phyloP scores from a whole-genome alignment of 1,140 invertebrate genomes.

The Lamellibrachia luymesi region DNA sequence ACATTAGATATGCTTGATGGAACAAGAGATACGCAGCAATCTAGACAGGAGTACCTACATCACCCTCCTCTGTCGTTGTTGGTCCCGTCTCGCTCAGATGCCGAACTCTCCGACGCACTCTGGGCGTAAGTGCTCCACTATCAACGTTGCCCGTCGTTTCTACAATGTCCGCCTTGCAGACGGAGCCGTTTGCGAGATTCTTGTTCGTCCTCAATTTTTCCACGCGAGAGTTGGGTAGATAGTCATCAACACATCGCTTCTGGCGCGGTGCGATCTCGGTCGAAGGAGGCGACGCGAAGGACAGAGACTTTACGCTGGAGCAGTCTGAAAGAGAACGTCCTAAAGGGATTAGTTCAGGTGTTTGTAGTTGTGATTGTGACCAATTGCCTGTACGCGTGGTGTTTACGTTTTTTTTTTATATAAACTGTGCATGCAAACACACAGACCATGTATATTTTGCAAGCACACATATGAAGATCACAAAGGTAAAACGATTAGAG shows the following conservation, averaged over 20 bases:
- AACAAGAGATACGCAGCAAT: background rate
- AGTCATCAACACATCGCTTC: background rate
- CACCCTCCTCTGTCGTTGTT: background rate
- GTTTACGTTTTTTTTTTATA: no score
- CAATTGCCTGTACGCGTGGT: no score
- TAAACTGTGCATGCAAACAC: no score
- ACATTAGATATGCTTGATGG: background rate
- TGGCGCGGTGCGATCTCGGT: background rate
- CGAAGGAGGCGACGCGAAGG: background rate
- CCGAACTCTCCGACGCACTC: background rate
- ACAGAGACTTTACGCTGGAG: background rate
- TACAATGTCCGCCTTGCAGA: background rate
- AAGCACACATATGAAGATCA: no score
- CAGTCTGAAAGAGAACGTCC: background rate
- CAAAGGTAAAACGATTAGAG: no score
- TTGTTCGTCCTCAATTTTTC: constrained; percentile 1
- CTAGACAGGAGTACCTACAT: background rate
- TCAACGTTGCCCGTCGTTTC: background rate
- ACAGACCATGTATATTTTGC: no score
- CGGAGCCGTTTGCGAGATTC: background rate
- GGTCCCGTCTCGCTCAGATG: background rate
- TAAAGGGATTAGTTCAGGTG: background rate
- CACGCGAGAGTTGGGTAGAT: background rate
- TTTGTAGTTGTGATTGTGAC: no score
- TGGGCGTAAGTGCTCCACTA: background rate